Percentiles rank a stretch among this genome's conserved stretches.
These are phyloP conservation scores for Tridacna crocea DNA, from an alignment of 2,888 invertebrate genomes.

Conservation along the genomic window DNA sequence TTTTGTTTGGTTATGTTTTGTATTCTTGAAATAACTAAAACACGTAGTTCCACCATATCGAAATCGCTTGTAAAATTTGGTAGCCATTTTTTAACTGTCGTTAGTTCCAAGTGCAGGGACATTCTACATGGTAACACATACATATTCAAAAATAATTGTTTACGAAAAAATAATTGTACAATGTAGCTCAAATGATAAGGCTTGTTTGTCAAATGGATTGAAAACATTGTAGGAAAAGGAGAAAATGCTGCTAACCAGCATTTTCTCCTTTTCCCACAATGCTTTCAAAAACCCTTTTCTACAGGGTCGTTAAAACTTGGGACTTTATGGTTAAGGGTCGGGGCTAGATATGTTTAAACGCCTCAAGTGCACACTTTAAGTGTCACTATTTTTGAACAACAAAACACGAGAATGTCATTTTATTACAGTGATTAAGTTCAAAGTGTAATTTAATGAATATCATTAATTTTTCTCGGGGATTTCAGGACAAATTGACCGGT, in stretches of 20 bases:
- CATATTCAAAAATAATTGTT: no score
- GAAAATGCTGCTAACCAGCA: conserved; percentile 1
- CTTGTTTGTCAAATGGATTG: no score
- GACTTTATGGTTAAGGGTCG: neutral
- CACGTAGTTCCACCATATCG: no score
- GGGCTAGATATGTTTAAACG: conserved; percentile 3
- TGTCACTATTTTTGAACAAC: conserved; percentile 52
- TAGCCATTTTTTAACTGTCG: no score
- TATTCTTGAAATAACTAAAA: no score
- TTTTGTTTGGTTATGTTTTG: no score
- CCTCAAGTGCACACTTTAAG: conserved; percentile 49
- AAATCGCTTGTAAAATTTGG: no score
- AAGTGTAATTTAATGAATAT: conserved; percentile 62
- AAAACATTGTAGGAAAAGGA: conserved; percentile 8
- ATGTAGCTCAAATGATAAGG: no score
- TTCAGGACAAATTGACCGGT: conserved; percentile 58
- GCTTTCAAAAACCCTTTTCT: neutral
- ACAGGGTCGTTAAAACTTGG: neutral
- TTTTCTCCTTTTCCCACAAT: conserved; percentile 12
- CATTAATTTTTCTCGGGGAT: conserved; percentile 48
- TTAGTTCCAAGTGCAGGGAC: no score
- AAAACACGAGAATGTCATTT: conserved; percentile 54
- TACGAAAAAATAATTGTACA: no score
- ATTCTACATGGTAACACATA: no score
- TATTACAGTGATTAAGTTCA: conserved; percentile 61